Conservation (phyloP, 2,888 invertebrate species). For the Cataglyphis altisquamis region DNA sequence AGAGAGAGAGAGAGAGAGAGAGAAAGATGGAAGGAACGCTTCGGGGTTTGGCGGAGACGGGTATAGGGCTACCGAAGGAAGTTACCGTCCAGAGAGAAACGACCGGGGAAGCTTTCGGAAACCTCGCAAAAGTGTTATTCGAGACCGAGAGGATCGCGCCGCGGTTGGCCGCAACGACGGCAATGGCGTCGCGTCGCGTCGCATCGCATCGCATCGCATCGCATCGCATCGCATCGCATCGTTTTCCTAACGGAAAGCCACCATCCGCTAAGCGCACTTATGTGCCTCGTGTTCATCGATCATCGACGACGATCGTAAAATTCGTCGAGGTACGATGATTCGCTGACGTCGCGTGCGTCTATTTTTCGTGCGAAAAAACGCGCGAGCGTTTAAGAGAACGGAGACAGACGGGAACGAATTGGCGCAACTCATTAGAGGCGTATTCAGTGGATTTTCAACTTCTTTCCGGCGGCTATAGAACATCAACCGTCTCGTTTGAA, state of each 20-base stretch:
- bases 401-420: conserved; percentile 7
- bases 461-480: neutral
- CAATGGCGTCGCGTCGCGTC: conserved; percentile 1
- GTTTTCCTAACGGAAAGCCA: neutral
- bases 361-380: conserved; percentile 13
- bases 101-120: conserved; percentile 47
- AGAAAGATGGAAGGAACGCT: conserved; percentile 54
- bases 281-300: conserved; percentile 79
- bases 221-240: neutral
- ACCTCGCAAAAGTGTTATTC: conserved; percentile 62
- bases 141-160: conserved; percentile 53
- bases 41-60: conserved; percentile 44
- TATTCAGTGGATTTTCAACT: conserved; percentile 45
- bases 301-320: conserved; percentile 79
- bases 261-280: neutral
- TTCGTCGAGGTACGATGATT: conserved; percentile 76
- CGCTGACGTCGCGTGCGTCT: conserved; percentile 37
- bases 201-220: neutral
- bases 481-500: neutral
- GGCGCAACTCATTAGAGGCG: conserved; percentile 51
- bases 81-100: conserved; percentile 26
- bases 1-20: neutral
- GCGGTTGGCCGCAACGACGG: conserved; percentile 29
- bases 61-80: conserved; percentile 37
- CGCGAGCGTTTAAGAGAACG: neutral